Percentiles rank a stretch among this genome's conserved stretches.
phyloP scores from a whole-genome alignment of 2,888 invertebrate genomes.

The Tachystola acroxantha region DNA sequence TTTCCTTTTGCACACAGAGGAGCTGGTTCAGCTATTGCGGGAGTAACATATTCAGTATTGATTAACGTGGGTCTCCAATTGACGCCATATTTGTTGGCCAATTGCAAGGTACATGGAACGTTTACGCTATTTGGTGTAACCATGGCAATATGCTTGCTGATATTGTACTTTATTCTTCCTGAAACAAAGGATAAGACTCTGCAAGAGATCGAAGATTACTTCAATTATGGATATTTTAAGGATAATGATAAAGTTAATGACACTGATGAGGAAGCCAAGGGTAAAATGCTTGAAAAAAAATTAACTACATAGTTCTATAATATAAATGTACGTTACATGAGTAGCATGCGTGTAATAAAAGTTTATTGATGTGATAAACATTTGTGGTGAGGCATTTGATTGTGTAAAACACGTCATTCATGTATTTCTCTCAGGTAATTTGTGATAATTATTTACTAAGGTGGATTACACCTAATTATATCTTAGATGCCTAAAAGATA shows the following conservation, averaged over 20 bases:
- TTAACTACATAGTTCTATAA: too few relatives aligned
- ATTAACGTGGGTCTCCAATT: constrained; percentile 36
- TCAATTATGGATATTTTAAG: constrained; percentile 18
- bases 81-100: constrained; percentile 35
- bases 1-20: constrained; percentile 49
- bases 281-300: constrained; percentile 6
- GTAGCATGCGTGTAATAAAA: too few relatives aligned
- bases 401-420: too few relatives aligned
- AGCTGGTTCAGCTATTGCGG: constrained; percentile 33
- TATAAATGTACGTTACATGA: too few relatives aligned
- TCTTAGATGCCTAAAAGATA: too few relatives aligned
- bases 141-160: constrained; percentile 20
- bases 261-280: constrained; percentile 6
- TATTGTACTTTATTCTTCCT: constrained; percentile 30
- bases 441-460: too few relatives aligned
- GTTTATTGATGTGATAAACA: too few relatives aligned
- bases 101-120: constrained; percentile 28
- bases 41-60: constrained; percentile 29
- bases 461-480: too few relatives aligned
- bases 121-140: constrained; percentile 25
- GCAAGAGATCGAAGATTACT: constrained; percentile 37
- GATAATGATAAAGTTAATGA: neutral
- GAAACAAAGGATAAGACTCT: constrained; percentile 41
- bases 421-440: too few relatives aligned
- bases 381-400: too few relatives aligned